Conservation (phyloP, 1,140 invertebrate species). For the Sminthurinus signatus region DNA sequence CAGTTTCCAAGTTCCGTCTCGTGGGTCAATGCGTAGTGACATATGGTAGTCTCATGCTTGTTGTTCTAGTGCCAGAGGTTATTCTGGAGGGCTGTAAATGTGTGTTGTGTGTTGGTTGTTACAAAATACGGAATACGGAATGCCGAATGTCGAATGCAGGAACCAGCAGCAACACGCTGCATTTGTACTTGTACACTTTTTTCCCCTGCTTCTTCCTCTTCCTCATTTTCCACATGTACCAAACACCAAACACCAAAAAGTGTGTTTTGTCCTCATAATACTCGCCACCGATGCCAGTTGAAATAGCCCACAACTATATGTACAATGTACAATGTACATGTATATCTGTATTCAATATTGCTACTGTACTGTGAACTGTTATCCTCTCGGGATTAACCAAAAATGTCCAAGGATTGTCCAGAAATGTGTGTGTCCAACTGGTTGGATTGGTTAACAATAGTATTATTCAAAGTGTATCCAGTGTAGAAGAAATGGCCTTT, state of each 20-base stretch:
- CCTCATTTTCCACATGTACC: too few species aligned
- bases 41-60: conserved; percentile 12
- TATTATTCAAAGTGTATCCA: not conserved
- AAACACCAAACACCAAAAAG: too few species aligned
- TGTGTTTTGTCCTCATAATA: too few species aligned
- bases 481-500: not conserved
- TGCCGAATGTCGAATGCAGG: not conserved
- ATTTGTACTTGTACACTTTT: not conserved
- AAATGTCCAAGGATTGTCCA: too few species aligned
- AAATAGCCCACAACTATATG: not conserved
- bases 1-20: conserved; percentile 8
- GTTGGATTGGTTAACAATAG: not conserved
- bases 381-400: not conserved
- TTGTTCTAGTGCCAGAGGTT: not conserved
- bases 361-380: not conserved
- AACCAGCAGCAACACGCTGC: not conserved
- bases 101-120: not conserved
- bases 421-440: not conserved
- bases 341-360: not conserved
- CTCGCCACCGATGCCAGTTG: not conserved
- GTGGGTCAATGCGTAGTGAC: conserved; percentile 7
- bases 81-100: not conserved
- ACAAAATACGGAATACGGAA: not conserved
- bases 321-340: not conserved
- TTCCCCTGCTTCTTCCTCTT: too few species aligned